Conservation (phyloP, 2,113 vertebrate genomes). For the Arenaria interpres region DNA sequence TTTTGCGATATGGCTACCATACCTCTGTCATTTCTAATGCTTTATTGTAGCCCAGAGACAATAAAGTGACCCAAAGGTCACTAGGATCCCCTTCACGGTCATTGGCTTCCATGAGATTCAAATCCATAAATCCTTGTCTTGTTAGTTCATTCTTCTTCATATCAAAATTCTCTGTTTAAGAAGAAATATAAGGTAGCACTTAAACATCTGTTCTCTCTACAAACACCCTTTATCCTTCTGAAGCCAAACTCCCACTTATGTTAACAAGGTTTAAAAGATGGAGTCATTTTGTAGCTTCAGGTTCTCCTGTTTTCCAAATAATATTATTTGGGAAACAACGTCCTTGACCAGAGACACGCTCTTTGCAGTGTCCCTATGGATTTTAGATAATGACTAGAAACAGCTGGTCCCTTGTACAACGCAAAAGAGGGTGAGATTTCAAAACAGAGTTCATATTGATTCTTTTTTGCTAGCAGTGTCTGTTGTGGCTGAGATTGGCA, state of each 20-base stretch:
- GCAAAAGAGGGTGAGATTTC: not conserved
- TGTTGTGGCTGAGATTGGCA: not conserved
- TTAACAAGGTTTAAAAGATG: not conserved
- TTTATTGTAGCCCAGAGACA: conserved; percentile 91
- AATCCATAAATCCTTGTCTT: conserved; percentile 90
- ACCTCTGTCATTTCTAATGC: conserved; percentile 88
- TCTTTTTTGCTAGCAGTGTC: not conserved
- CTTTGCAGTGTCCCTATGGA: not conserved
- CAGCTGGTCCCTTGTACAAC: not conserved
- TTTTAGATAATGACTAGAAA: not conserved
- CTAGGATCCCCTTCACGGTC: conserved; percentile 85
- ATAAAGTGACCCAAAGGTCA: conserved; percentile 89
- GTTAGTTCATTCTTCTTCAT: conserved; percentile 92
- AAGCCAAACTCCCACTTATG: not conserved
- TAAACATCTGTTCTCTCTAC: not conserved
- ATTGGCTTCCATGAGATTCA: conserved; percentile 93
- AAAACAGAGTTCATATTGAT: not conserved
- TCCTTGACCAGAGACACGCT: not conserved
- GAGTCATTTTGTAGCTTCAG: not conserved
- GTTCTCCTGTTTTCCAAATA: too few species aligned
- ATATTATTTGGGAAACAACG: not conserved
- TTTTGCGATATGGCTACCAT: not conserved
- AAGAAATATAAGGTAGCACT: not conserved
- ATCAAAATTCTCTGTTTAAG: conserved; percentile 86
- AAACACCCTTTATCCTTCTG: not conserved